Base-by-base conservation (phyloP, 2,888 invertebrate genomes). In the Catocala fraxini region DNA sequence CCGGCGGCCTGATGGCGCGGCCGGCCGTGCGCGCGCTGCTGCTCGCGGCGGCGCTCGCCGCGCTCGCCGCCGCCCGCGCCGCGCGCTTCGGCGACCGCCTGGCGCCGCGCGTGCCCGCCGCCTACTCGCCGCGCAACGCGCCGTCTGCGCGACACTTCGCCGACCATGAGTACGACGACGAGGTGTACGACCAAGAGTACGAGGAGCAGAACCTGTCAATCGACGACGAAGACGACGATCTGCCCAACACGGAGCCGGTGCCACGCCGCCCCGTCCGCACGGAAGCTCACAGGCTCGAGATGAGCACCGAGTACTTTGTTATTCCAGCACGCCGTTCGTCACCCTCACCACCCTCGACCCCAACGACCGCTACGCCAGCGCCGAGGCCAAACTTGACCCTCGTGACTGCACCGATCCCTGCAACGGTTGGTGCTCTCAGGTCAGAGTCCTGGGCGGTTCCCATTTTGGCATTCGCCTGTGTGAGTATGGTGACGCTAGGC, bases 361-460 rank as follows among this genome's bases (percentile, higher is more conserved):
- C 78, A 65, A 85, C 74, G 74, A 87, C 71, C 70, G 82, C 77
- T 64, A 84, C 82, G n/a, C 74, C 81, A 15, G 73, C 84, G 11
- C 81, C 79, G 43, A 85, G 74, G 78, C 90, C 75, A 5, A 90
- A 90, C 75, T 75, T 88, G 54, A 84, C 89, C 62, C 71, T 84
- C 56, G 73, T 82, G 74, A 68, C 80, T 56, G 66, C 77, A 41
- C 65, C 89, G 59, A 83, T 85, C 6, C 77, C 85, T 51, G 85
- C 84, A 25, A 67, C 81, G 5, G 72, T 85, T 7, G 88, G 90
- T 5, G 90, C 95, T 56, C 88, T 97, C 53, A 95, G 97, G 58
- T 95, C 96, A 72, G 98, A 98, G 85, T 95, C 97, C 15, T 99
- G 99, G 99, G 98, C 98, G 43, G 96, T 98, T 72, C 98, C 98